These are phyloP conservation scores for Catocala nupta DNA, from an alignment of 2,888 invertebrate genomes.

Conservation along the genomic window DNA sequence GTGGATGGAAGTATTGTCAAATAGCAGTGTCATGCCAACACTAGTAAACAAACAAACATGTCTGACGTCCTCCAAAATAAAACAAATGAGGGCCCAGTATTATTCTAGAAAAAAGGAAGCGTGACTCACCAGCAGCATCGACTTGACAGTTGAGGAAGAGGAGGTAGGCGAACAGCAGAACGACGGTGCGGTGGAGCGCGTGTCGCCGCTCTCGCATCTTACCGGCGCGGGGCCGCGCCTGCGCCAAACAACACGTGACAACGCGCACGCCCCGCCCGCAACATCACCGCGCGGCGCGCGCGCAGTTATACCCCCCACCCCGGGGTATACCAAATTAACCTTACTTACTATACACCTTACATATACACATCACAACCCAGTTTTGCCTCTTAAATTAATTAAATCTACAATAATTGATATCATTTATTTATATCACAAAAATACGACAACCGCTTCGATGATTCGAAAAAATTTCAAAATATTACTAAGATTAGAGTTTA, in stretches of 20 bases:
- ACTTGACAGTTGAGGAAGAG: constrained; percentile 80
- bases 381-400: constrained; percentile 81
- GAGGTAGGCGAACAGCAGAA: constrained; percentile 81
- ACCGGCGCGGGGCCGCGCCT: constrained; percentile 86
- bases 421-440: constrained; percentile 80
- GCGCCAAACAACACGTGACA: constrained; percentile 82
- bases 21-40: too few relatives aligned
- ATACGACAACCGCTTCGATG: constrained; percentile 88
- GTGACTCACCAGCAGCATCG: constrained; percentile 80
- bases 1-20: too few relatives aligned
- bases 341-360: constrained; percentile 80
- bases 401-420: constrained; percentile 59
- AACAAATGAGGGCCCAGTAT: constrained; percentile 61
- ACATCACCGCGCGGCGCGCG: constrained; percentile 78
- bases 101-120: constrained; percentile 41
- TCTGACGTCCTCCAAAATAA: too few relatives aligned
- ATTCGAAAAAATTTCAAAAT: constrained; percentile 78
- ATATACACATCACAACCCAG: constrained; percentile 87
- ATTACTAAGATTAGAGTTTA: constrained; percentile 46
- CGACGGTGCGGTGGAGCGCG: constrained; percentile 81
- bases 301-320: constrained; percentile 60
- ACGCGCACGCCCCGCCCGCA: constrained; percentile 66
- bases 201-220: constrained; percentile 85
- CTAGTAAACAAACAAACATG: too few relatives aligned
- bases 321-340: constrained; percentile 40